Evolutionary conservation across 2,797 vertebrate genomes (phyloP), one percentile per base, ranked within the genome.

Genomic region (Hyperoplus lanceolatus): DNA sequence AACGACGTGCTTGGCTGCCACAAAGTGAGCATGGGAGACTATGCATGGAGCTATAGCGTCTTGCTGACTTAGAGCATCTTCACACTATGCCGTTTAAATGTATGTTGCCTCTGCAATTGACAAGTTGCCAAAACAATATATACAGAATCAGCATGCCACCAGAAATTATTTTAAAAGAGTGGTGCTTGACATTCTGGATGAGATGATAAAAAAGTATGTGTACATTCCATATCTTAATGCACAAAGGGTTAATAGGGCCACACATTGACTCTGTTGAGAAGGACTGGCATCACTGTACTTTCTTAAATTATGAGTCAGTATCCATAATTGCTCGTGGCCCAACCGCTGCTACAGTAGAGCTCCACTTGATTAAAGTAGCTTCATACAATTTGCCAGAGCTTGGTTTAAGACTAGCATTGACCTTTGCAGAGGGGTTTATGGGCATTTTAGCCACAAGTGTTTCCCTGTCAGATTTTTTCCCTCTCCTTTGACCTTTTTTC

Each of bases 281-380:
- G 65, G 85, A 80, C 85, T 88, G 85, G 90, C 83, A 82, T 90
- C 85, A 83, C 75, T 57, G 48, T 55, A 70, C 84, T 89, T 81
- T 75, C 83, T 83, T 85, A 80, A 89, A 80, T 79, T 73, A 55
- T 81, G 81, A 92, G 80, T 90, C 89, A 89, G 77, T 80, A 70
- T 81, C 61, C 43, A 16, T 72, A 84, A 83, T 77, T 83, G 85
- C 81, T 90, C 73, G 68, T 9, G 41, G 72, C 78, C 78, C 65
- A 89, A 66, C 87, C 78, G 50, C 70, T 65, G 64, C 69, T 67
- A 61, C 64, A 72, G 15, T 78, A 79, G 50, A 62, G 55, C 55
- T 67, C 50, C 59, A 62, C 75, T 79, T 85, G 69, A 85, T 81
- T 65, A 74, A 82, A 80, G 68, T 76, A 73, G 66, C 83, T 85